Base-by-base conservation (phyloP, 2,888 invertebrate genomes). In the Pelosia muscerda region DNA sequence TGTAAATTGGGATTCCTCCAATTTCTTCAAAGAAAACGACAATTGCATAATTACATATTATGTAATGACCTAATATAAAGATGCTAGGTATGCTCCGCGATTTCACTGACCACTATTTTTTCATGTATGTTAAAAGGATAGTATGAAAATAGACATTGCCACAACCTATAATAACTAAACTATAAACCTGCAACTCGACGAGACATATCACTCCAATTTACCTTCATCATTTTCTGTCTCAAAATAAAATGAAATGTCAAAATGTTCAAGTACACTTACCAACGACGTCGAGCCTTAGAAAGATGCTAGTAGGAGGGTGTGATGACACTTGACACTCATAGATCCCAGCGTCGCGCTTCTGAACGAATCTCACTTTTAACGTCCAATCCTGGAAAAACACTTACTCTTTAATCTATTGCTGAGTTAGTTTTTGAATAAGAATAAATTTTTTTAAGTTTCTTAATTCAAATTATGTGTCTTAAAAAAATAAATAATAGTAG, bases 251-350 rank as follows among this genome's bases (percentile, higher is more conserved):
- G 65, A 70, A 73, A 60, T 31, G n/a, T 68, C 15, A 56, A 64
- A 62, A 53, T 15, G 57, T 61, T 65, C 53, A 38, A 61, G 60
- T 2, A 2, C 57, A 96, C 97, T 97, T 95, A 98, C 98, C 98
- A 69, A 98, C 97, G 81, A 98, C 98, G 88, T 97, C 97, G 78
- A 98, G 96, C 83, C 96, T 96, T 80, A 98, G 95, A 92, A 98
- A 98, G 95, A 98, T 97, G 92, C 98, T 98, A 75, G 97, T 97
- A 81, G 98, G 98, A 74, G 98, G 98, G 95, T 98, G 98, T 60
- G 98, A 98, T 38, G 98, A 98, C 68, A 98, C 97, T 95, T 98
- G 98, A 91, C 98, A 98, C 92, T 98, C 98, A 92, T 98, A 98
- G 81, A 97, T 92, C 64, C 98, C 98, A 49, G 97, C 97, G 88